Percentiles rank a stretch among this genome's conserved stretches.
phyloP scores from a whole-genome alignment of 2,113 vertebrate species.

The Trichechus manatus region DNA sequence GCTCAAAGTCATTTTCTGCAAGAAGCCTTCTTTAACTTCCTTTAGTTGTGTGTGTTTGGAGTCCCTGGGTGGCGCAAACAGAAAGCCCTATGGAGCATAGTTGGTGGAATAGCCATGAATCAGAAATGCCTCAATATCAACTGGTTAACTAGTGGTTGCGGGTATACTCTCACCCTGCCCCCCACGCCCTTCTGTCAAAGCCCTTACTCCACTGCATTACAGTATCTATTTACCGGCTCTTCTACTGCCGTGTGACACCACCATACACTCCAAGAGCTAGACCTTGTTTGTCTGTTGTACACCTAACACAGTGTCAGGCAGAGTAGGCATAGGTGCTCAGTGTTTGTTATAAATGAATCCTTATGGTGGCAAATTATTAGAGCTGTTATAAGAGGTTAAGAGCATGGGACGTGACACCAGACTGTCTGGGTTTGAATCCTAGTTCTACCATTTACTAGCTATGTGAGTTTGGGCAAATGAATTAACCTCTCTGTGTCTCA shows the following conservation, averaged over 20 bases:
- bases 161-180: background rate
- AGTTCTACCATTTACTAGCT: background rate
- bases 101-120: no score
- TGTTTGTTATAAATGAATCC: background rate
- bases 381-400: background rate
- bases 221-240: background rate
- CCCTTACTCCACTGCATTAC: background rate
- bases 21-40: background rate
- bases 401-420: no score
- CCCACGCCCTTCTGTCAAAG: background rate
- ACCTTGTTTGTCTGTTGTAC: background rate
- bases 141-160: no score
- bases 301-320: fast-evolving
- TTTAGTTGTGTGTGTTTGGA: background rate
- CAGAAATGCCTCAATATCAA: no score
- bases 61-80: no score
- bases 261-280: background rate
- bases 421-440: background rate
- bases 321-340: no score
- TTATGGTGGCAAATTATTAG: background rate
- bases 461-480: background rate
- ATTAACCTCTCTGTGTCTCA: background rate
- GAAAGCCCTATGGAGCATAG: no score
- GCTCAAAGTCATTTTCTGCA: background rate
- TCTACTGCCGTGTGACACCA: background rate